Evolutionary conservation across 2,888 invertebrate genomes (phyloP), one percentile per base, ranked within the genome.

Genomic region (Mimas tiliae): DNA sequence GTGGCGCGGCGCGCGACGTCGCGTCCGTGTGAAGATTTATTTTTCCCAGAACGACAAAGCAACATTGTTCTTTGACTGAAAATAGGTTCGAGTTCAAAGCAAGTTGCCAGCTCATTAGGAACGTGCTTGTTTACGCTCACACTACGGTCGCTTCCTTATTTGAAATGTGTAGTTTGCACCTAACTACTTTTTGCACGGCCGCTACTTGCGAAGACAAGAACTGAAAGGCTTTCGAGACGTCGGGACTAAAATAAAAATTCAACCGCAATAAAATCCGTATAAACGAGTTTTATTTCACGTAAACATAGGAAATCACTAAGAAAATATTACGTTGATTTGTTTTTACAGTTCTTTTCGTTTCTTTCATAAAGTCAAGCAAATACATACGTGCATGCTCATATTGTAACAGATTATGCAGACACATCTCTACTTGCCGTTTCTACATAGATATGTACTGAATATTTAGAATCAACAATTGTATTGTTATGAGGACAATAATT

Each of bases 21-120:
- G 72, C 68, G 69, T 72, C 69, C 87, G 87, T 88, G 88, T 84
- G 90, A 91, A 88, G 82, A 83, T 83, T 82, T 80, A 83, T 81
- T 81, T 85, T 89, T 90, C 89, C 85, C 86, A 89, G 88, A 86
- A 88, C 81, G 79, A 87, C 86, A 87, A 86, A 88, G 85, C 82
- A 81, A 85, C 88, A 90, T 86, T 89, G 89, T 89, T 84, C 80
- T 78, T 79, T 74, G 76, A 76, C 88, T 85, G 85, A 88, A 83
- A 84, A 89, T 88, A 89, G 84, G 81, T 79, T 74, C 72, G 82
- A 83, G 86, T 87, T 89, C 88, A 88, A 87, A 90, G 89, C 83
- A 74, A 74, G 73, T 79, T 81, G 86, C 81, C 78, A 81, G 81
- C 85, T 88, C 85, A 87, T 89, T 88, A 85, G 80, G 71, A 81